Evolutionary conservation across 2,888 invertebrate genomes (phyloP), one percentile per base, ranked within the genome.

Genomic region (Endotricha flammealis): DNA sequence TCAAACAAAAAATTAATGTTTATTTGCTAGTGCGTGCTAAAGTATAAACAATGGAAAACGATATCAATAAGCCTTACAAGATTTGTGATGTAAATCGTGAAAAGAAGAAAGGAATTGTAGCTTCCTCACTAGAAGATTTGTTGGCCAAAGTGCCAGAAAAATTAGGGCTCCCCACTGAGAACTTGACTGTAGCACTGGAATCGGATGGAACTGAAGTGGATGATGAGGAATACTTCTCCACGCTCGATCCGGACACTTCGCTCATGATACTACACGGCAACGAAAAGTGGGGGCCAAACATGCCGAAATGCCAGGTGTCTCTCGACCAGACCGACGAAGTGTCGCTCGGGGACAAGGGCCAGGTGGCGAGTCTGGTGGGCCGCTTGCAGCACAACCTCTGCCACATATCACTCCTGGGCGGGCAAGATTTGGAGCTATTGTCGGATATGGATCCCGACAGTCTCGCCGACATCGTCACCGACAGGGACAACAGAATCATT

Each of bases 131-230:
- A 30, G 91, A 93, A 64, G 95, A 95, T 66, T 88, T 95, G 62
- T 90, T 92, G 52, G 80, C 88, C 44, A 92, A 93, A 85, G 92
- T 93, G 35, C 89, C 92, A 32, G 92, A 92, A 60, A 93, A 94
- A 73, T 88, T 95, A 48, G 88, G 89, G 12, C 68, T 91, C 43
- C 90, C 91, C 12, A 76, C 88, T 36, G 87, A 88, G 46, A 90
- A 90, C 48, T 85, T 95, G 39, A 94, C 93, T 35, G 93, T 97
- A 39, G 96, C 96, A 23, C 83, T 97, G 51, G 97, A 97, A 71
- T 92, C 91, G 31, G 97, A 97, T 82, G 97, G 97, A 17, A 97
- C 97, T 0, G 97, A 97, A 87, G 94, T 97, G 32, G 97, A 97
- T 58, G 97, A 97, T 64, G 97, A 97, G 71, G 96, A 96, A 69